Conservation (phyloP, 1,140 invertebrate species). For the Drosophila cardini region DNA sequence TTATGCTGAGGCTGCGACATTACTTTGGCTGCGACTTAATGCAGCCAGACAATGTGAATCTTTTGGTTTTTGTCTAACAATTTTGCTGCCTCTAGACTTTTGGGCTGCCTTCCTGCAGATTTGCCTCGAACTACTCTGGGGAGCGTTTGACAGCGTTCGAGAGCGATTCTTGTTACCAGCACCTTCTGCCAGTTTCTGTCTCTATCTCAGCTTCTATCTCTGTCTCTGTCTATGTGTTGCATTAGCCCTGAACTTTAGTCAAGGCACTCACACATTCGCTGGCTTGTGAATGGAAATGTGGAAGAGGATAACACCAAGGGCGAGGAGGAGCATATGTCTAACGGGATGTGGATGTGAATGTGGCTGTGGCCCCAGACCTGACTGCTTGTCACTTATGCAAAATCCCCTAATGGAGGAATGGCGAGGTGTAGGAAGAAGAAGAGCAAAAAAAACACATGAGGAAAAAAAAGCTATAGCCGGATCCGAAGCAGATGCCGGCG, state of each 20-base stretch:
- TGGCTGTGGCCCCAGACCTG: constrained; percentile 12
- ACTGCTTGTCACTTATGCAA: constrained; percentile 75
- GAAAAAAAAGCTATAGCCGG: constrained; percentile 16
- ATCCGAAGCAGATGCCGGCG: constrained; percentile 47
- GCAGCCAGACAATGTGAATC: constrained; percentile 38
- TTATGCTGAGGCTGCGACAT: constrained; percentile 48
- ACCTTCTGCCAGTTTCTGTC: constrained; percentile 40
- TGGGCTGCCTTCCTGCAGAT: not conserved
- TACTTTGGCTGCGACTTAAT: constrained; percentile 48
- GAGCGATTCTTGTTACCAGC: constrained; percentile 60
- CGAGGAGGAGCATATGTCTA: constrained; percentile 8
- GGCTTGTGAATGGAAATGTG: constrained; percentile 32
- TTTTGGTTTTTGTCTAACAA: not conserved
- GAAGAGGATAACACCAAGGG: constrained; percentile 12
- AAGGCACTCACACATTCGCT: constrained; percentile 53
- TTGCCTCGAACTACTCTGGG: constrained; percentile 45
- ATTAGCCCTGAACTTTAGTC: constrained; percentile 70
- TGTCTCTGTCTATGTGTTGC: constrained; percentile 55
- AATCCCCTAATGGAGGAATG: constrained; percentile 73
- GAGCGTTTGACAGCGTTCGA: constrained; percentile 58
- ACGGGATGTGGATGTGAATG: constrained; percentile 12
- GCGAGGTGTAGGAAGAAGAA: constrained; percentile 68
- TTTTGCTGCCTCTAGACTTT: constrained; percentile 33
- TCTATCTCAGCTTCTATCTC: not conserved
- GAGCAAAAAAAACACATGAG: constrained; percentile 14